Evolutionary conservation across 2,888 invertebrate genomes (phyloP).

Genomic region (Rotaria socialis): DNA sequence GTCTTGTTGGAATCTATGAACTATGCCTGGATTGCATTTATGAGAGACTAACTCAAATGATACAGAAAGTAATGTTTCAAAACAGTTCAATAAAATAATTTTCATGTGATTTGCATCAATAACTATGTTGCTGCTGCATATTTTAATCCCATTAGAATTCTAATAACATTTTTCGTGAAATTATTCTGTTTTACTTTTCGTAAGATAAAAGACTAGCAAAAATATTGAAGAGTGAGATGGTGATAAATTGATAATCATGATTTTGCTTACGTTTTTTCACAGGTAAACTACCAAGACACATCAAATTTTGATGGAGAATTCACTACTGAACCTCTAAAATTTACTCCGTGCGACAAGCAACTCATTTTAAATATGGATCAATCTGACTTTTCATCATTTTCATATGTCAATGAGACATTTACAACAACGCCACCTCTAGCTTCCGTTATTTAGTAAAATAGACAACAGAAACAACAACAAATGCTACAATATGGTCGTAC

Average conservation of each 20-base stretch:
- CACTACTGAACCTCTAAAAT: constrained; percentile 75
- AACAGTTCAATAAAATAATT: too few relatives aligned
- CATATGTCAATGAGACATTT: constrained; percentile 95
- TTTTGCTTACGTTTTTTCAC: background rate
- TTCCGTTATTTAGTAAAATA: background rate
- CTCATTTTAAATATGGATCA: constrained; percentile 99
- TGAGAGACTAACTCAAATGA: too few relatives aligned
- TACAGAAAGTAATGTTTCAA: too few relatives aligned
- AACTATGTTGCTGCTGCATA: too few relatives aligned
- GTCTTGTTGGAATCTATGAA: too few relatives aligned
- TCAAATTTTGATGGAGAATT: constrained; percentile 96
- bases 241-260: background rate
- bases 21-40: too few relatives aligned
- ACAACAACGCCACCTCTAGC: constrained; percentile 59
- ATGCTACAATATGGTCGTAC: too few relatives aligned
- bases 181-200: too few relatives aligned
- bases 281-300: constrained; percentile 28
- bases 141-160: too few relatives aligned
- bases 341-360: constrained; percentile 97
- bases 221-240: too few relatives aligned
- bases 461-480: background rate
- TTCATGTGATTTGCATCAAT: too few relatives aligned
- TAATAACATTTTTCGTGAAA: too few relatives aligned
- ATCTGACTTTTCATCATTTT: constrained; percentile 97
- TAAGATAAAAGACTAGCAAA: background rate